Evolutionary conservation across 2,113 vertebrate genomes (phyloP).

Genomic region (Eulemur rufifrons): DNA sequence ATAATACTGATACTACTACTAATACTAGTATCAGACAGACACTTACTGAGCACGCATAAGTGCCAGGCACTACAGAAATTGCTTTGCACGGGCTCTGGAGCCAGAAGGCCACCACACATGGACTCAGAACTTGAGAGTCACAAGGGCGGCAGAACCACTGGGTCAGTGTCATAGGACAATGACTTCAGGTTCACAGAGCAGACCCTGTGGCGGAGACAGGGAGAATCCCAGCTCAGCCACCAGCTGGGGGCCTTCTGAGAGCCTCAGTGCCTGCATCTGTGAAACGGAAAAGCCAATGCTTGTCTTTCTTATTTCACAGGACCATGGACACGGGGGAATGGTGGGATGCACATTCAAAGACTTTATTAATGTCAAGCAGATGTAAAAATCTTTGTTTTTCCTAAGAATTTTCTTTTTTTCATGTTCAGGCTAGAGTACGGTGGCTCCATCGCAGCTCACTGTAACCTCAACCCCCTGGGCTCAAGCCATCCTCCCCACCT

Average conservation of each 20-base stretch:
- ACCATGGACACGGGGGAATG: not conserved
- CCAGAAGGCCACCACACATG: not conserved
- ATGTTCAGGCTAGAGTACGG: too few relatives aligned
- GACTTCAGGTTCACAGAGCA: not conserved
- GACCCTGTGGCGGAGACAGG: not conserved
- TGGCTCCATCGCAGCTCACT: too few relatives aligned
- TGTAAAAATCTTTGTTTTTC: conserved; percentile 17
- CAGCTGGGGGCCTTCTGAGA: not conserved
- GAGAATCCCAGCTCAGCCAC: not conserved
- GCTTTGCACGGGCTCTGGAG: not conserved
- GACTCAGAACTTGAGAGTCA: not conserved
- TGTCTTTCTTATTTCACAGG: not conserved
- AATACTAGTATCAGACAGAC: not conserved
- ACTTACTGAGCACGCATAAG: accelerated
- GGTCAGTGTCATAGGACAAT: not conserved
- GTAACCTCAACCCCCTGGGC: too few relatives aligned
- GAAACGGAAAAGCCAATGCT: not conserved
- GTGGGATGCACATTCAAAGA: not conserved
- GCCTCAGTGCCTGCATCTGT: not conserved
- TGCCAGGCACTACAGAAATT: not conserved
- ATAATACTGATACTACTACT: too few relatives aligned
- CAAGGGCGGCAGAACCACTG: not conserved
- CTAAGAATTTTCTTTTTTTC: not conserved
- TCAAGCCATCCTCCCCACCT: too few relatives aligned
- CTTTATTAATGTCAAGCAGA: conserved; percentile 7